Evolutionary conservation across 1,140 invertebrate species (phyloP), one percentile per base, ranked within the genome.

Genomic region (Calycopis cecrops): DNA sequence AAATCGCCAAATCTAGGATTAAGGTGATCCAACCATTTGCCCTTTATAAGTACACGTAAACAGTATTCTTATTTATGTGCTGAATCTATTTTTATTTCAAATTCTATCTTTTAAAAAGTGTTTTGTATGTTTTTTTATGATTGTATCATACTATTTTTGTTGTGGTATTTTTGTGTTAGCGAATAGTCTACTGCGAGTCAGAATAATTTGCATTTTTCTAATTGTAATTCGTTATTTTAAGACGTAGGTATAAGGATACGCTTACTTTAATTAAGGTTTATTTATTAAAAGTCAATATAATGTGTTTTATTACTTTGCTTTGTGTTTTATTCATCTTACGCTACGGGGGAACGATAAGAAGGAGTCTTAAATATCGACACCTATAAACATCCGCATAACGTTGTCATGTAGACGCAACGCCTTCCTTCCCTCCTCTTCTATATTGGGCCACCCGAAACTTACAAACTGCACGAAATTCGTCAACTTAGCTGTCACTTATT

Each of bases 281-380:
- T 84, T 86, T 86, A 86, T 86, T 86, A 83, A 80, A 83, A 86
- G 83, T 83, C 83, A 86, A 84, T 84, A 86, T 82, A 81, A 81
- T 75, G 76, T 79, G 82, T 84, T 86, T 84, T 82, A 84, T 84
- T 84, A 79, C 72, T 69, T 80, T 69, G 59, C 47, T 48, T 52
- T 66, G 54, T 58, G 74, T 75, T 76, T 62, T 63, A 73, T 76
- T 55, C n/a, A 18, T 38, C 16, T 4, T 37, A 47, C 14, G 10
- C 14, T 40, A 37, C 4, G 9, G n/a, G 8, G 9, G n/a, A 40
- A 40, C n/a, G 16, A 40, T 14, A 37, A 4, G 35, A 37, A 37
- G n/a, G 2, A 4, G n/a, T 37, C n/a, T 37, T 37, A 37, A 11
- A 37, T n/a, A 35, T 35, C 4, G 9, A 35, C 4, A 35, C 4